These are phyloP conservation scores for Drosophila leonis DNA, from an alignment of 2,888 invertebrate genomes.

Conservation along the genomic window DNA sequence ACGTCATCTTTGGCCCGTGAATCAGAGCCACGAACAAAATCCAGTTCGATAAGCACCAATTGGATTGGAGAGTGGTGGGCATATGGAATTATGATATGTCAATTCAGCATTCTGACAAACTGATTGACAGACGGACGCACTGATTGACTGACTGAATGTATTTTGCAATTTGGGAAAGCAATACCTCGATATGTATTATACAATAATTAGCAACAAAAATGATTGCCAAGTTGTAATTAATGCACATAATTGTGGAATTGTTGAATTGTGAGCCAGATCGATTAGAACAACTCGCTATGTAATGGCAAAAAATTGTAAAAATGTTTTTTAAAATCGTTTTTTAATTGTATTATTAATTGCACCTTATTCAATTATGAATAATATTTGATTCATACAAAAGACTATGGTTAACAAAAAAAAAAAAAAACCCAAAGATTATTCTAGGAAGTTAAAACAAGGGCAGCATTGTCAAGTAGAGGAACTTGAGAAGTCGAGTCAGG, in stretches of 20 bases:
- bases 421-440: constrained; percentile 39
- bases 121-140: neutral
- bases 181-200: constrained; percentile 59
- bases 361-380: constrained; percentile 81
- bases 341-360: constrained; percentile 81
- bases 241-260: constrained; percentile 74
- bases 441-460: constrained; percentile 47
- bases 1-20: constrained; percentile 59
- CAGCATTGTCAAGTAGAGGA: neutral
- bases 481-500: constrained; percentile 10
- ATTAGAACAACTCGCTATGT: constrained; percentile 44
- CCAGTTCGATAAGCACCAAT: constrained; percentile 46
- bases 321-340: constrained; percentile 75
- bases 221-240: constrained; percentile 75
- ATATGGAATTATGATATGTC: constrained; percentile 24
- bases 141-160: constrained; percentile 3
- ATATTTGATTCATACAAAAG: constrained; percentile 58
- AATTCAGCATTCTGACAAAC: neutral
- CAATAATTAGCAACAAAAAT: constrained; percentile 75
- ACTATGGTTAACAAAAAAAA: constrained; percentile 1
- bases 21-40: constrained; percentile 48
- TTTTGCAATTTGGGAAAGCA: constrained; percentile 73
- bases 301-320: constrained; percentile 64
- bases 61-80: constrained; percentile 23
- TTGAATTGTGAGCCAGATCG: constrained; percentile 60